phyloP scores from a whole-genome alignment of 2,113 vertebrate species.

The Dasyornis broadbenti region DNA sequence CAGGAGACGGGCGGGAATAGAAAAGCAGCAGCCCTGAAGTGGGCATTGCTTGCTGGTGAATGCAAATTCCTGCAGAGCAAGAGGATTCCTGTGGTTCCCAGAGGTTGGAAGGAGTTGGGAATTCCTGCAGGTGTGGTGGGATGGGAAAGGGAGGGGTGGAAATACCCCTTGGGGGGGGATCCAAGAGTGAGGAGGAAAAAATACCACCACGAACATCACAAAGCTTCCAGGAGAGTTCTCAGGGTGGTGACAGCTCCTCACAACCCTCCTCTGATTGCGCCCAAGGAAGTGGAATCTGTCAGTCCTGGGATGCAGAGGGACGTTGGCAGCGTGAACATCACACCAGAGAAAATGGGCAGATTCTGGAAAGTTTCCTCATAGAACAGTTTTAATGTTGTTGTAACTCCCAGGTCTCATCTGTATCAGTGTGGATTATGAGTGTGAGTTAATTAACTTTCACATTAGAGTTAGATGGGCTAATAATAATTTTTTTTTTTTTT shows the following conservation, averaged over 20 bases:
- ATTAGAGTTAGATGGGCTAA: background rate
- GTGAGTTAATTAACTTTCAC: background rate
- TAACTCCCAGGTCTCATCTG: background rate
- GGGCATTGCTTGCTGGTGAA: background rate
- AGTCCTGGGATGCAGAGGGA: background rate
- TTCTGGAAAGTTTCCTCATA: background rate
- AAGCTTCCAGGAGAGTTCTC: background rate
- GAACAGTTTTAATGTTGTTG: background rate
- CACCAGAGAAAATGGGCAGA: background rate
- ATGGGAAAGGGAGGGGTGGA: background rate
- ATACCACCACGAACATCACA: background rate
- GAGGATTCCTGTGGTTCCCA: background rate
- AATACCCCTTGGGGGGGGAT: fast-evolving
- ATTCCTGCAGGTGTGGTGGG: background rate
- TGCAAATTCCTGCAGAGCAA: background rate
- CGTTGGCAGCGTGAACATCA: background rate
- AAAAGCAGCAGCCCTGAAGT: background rate
- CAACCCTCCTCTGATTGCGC: background rate
- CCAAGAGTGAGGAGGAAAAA: background rate
- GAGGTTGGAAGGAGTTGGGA: background rate
- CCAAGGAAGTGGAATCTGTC: background rate
- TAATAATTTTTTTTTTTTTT: background rate
- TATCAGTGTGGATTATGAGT: background rate
- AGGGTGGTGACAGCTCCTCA: fast-evolving
- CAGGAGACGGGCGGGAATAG: background rate